Base-by-base conservation (phyloP, 2,113 vertebrate genomes). In the Callospermophilus lateralis region DNA sequence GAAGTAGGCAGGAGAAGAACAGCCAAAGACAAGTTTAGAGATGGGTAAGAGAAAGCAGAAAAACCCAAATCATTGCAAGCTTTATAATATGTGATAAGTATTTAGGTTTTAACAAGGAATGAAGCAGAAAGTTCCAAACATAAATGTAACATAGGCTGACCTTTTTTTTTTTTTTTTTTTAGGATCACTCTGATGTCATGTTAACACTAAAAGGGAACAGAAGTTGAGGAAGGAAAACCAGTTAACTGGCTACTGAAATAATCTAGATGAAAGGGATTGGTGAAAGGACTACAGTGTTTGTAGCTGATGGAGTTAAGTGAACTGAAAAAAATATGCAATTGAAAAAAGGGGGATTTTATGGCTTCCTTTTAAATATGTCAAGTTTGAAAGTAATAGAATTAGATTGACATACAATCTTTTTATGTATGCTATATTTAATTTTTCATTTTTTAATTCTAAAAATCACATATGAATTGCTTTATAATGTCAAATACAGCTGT, bases 391-490 rank as follows among this genome's bases (percentile, higher is more conserved):
- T 30, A 32, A 22, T 20, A 83, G 34, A 87, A 96, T 39, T 91
- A 87, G 39, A 84, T 4, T 84, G 70, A 94, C 51, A 72, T 30
- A 37, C 26, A 88, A 91, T 70, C 19, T 48, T 87, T 88, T 80
- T 87, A 76, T 63, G 28, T 16, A 84, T 63, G 22, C 37, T 78
- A 51, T 32, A 55, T 51, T 68, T 30, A 81, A 72, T 30, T 22
- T 87, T 70, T 89, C 42, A 42, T 53, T 78, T 89, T 86, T 83
- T 92, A 24, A 55, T 77, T 42, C 3, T 81, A 90, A 94, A 91
- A 93, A 68, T 90, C 58, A 78, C 51, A 84, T 72, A 79, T 9
- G 37, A 92, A 72, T n/a, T 77, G 51, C 28, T n/a, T 65, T 45
- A 55, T 26, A 76, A 55, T 74, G 74, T 45, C 45, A 85, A 42